Base-by-base conservation (phyloP, 2,888 invertebrate species). In the Carcina quercana region DNA sequence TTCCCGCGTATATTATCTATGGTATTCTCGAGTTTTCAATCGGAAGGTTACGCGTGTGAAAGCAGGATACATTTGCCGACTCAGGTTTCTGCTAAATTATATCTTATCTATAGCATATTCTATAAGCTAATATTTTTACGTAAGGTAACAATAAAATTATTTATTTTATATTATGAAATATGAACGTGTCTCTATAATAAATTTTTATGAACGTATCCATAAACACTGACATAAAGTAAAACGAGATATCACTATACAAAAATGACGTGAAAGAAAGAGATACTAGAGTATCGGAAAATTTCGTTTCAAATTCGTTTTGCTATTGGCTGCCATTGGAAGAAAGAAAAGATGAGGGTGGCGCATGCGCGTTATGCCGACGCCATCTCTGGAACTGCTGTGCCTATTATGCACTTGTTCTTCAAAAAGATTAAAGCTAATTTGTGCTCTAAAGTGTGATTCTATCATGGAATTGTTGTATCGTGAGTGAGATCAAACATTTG, bases 321-420 rank as follows among this genome's bases (percentile, higher is more conserved):
- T 54, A 61, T 50, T 48, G 48, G 48, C 53, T 62, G 59, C 67
- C 65, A 82, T 80, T 82, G 80, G 82, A 53, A 48, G 62, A 67
- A 43, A 56, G 47, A 53, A 42, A 53, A 60, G 20, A 65, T 66
- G 73, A 78, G 73, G 79, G 76, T 78, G 80, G 83, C 82, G 84
- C 85, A 82, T 82, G 85, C 85, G 84, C 82, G 82, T 78, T 82
- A 59, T 71, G 78, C 74, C 82, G 85, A 85, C 85, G 85, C 85
- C 85, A 85, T 84, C 82, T 80, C 78, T 76, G 53, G n/a, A 69
- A 75, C 63, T 76, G 72, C 70, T 76, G 72, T 76, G 69, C 71
- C 64, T 72, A 67, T 59, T 68, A 72, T 65, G 70, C 74, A 64
- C 62, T 65, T 66, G 63, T 61, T 59, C 56, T 58, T 17, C 56